phyloP scores from a whole-genome alignment of 2,113 vertebrate species.

The Paramormyrops kingsleyae region DNA sequence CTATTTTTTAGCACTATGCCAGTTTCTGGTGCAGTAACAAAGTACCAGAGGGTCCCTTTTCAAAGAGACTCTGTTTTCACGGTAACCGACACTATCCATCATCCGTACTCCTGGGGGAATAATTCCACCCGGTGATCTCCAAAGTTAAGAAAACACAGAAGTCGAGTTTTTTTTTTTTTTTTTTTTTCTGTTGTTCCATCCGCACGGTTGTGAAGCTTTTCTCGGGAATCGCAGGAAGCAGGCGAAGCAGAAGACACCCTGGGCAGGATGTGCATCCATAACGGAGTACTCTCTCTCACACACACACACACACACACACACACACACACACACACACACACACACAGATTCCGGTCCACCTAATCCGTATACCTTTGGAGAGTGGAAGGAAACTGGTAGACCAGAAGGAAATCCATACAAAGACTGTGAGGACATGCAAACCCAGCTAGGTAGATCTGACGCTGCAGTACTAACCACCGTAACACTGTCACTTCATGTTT shows the following conservation, averaged over 20 bases:
- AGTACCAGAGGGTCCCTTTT: background rate
- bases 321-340: background rate
- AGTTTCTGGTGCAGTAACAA: background rate
- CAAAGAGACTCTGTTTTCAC: background rate
- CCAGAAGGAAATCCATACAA: background rate
- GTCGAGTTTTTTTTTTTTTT: background rate
- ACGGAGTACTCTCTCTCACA: background rate
- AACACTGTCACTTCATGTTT: background rate
- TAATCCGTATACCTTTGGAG: background rate
- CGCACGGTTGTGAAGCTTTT: background rate
- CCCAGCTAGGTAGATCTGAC: background rate
- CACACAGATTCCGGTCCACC: background rate
- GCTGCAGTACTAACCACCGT: background rate
- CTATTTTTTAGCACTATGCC: background rate
- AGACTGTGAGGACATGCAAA: background rate
- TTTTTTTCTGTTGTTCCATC: background rate
- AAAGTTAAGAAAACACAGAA: background rate
- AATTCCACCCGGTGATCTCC: background rate
- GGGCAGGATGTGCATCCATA: background rate
- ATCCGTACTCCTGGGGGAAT: background rate
- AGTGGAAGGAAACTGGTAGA: background rate
- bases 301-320: background rate
- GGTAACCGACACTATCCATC: background rate
- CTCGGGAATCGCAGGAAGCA: background rate
- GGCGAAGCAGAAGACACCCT: background rate